Evolutionary conservation across 1,140 invertebrate species (phyloP).

Genomic region (Coenobita brevimanus): DNA sequence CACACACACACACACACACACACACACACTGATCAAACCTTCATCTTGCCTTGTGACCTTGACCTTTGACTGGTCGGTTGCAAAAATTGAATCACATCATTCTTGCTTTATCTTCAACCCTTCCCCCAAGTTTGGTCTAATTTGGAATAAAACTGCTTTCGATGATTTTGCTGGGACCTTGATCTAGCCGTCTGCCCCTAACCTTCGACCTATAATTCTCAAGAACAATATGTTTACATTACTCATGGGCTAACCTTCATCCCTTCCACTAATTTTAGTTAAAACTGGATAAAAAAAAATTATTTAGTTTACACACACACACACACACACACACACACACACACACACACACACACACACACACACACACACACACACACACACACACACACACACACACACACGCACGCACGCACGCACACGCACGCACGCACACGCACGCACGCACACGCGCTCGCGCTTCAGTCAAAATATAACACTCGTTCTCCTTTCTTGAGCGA

Average conservation of each 20-base stretch:
- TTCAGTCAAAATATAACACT: not conserved
- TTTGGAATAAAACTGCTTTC: too few relatives aligned
- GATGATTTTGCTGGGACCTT: too few relatives aligned
- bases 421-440: constrained; percentile 2
- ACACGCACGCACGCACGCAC: constrained; percentile 11
- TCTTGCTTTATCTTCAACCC: too few relatives aligned
- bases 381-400: constrained; percentile 20
- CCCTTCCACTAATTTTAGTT: not conserved
- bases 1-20: constrained; percentile 39
- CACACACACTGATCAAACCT: too few relatives aligned
- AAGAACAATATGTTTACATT: too few relatives aligned
- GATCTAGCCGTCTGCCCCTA: too few relatives aligned
- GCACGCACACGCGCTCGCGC: not conserved
- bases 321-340: not conserved
- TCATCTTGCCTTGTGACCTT: too few relatives aligned
- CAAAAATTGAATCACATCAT: too few relatives aligned
- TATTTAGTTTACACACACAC: not conserved
- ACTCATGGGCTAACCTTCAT: not conserved
- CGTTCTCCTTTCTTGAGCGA: too few relatives aligned
- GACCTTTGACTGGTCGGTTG: too few relatives aligned
- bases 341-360: constrained; percentile 18
- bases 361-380: constrained; percentile 20
- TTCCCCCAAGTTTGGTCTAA: too few relatives aligned
- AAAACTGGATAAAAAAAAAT: not conserved
- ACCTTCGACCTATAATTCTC: too few relatives aligned